Conservation (phyloP, 1,140 invertebrate genomes). For the Ceratina japonica region DNA sequence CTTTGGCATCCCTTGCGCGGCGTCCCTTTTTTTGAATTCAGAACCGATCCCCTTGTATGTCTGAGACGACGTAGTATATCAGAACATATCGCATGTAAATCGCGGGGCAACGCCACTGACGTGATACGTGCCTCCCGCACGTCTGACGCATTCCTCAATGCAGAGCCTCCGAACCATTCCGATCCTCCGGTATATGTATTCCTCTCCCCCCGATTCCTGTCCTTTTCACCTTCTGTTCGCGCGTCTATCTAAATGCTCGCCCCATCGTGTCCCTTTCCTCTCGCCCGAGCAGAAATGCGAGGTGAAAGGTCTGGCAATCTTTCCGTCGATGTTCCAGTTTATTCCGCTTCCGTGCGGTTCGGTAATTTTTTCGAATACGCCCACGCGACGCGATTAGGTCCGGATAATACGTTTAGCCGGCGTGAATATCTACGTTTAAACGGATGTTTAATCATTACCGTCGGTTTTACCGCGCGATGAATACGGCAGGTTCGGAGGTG, state of each 20-base stretch:
- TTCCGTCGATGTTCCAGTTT: no score
- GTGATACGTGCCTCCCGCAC: constrained; percentile 57
- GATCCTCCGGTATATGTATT: constrained; percentile 26
- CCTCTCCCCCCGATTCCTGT: constrained; percentile 15
- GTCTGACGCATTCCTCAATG: constrained; percentile 53
- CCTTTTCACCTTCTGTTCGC: not conserved
- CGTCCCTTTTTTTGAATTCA: not conserved
- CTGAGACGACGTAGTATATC: constrained; percentile 41
- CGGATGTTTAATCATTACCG: no score
- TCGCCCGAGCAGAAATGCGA: not conserved
- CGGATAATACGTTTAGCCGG: no score
- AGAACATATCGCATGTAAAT: constrained; percentile 65
- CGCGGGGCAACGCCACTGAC: constrained; percentile 56
- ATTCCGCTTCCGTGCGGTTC: no score
- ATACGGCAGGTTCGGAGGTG: no score
- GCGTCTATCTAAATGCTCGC: not conserved
- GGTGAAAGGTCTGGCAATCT: no score
- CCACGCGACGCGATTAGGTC: no score
- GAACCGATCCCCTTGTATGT: not conserved
- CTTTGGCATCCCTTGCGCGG: no score
- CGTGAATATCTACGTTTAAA: no score
- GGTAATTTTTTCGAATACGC: no score
- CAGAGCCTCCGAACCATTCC: constrained; percentile 35
- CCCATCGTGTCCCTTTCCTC: not conserved
- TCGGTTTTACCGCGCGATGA: no score